Evolutionary conservation across 1,140 invertebrate genomes (phyloP), one percentile per base, ranked within the genome.

Genomic region (Maconellicoccus hirsutus): DNA sequence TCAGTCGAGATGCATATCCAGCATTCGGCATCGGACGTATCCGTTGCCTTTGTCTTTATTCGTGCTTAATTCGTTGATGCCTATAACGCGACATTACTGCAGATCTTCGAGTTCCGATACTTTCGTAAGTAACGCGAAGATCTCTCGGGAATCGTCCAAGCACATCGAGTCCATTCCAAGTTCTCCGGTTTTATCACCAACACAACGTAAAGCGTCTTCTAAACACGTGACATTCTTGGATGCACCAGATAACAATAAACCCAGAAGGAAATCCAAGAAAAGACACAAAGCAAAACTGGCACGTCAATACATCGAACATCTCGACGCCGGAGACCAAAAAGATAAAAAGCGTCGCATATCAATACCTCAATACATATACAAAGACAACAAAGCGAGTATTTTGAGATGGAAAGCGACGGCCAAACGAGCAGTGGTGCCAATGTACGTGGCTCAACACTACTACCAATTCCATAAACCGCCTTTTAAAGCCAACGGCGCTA

Each of bases 371-470:
- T 6, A 19, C 7, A 19, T 16, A 61, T 66, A 66, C 25, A 23
- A 26, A 66, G 61, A 66, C 3, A 66, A 66, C 61, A 66, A 26
- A 66, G 61, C 61, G 1, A 66, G 61, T 19, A 26, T 66, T 66
- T 23, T 66, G 21, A 10, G 25, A 66, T 25, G 6, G 21, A 66
- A 66, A 16, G 8, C 10, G 22, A 12, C 4, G 10, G 25, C 61
- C 61, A 66, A 66, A 10, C 1, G 25, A 26, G 21, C 22, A 26
- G 22, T 66, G 3, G 21, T 66, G 21, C 61, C 61, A 8, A 25
- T 23, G 10, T 66, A 66, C 61, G 25, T 66, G 8, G 19, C 19
- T 19, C 22, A 66, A 66, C 61, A 66, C 22, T 66, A 16, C 61
- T 4, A 66, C 22, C 22, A 66, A 16, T 66, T 66, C 19, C 10